These are phyloP conservation scores for Romanomermis culicivorax DNA, from an alignment of 2,888 invertebrate species.

Conservation along the genomic window DNA sequence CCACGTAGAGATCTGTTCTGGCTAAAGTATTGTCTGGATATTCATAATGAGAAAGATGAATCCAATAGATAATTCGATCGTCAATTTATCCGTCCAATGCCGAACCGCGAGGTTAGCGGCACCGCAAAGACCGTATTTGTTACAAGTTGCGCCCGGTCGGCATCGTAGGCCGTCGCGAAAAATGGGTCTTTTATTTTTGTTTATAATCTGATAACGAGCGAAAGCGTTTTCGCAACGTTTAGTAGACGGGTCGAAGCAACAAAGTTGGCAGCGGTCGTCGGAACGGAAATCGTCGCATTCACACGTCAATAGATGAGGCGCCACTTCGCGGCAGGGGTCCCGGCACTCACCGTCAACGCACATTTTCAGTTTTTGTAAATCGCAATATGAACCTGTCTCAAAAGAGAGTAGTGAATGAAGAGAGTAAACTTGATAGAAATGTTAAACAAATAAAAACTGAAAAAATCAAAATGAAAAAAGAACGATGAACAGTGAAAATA, in stretches of 20 bases:
- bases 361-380: background rate
- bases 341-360: background rate
- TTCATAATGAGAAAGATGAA: no score
- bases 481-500: no score
- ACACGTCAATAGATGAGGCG: background rate
- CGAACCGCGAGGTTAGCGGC: no score
- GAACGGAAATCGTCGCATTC: constrained; percentile 15
- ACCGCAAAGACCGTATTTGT: constrained; percentile 26
- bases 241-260: constrained; percentile 23
- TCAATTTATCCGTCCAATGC: no score
- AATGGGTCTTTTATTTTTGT: constrained; percentile 18
- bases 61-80: no score
- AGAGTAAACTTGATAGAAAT: no score
- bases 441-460: no score
- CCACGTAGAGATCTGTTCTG: no score
- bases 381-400: background rate
- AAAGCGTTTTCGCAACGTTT: constrained; percentile 25
- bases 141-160: constrained; percentile 22
- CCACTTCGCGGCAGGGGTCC: background rate
- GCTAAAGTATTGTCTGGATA: no score
- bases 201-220: constrained; percentile 21
- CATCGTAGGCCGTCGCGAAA: constrained; percentile 25
- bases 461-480: no score
- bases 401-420: no score
- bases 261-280: constrained; percentile 27